Evolutionary conservation across 2,888 invertebrate species (phyloP), one percentile per base, ranked within the genome.

Genomic region (Girardia tigrina): DNA sequence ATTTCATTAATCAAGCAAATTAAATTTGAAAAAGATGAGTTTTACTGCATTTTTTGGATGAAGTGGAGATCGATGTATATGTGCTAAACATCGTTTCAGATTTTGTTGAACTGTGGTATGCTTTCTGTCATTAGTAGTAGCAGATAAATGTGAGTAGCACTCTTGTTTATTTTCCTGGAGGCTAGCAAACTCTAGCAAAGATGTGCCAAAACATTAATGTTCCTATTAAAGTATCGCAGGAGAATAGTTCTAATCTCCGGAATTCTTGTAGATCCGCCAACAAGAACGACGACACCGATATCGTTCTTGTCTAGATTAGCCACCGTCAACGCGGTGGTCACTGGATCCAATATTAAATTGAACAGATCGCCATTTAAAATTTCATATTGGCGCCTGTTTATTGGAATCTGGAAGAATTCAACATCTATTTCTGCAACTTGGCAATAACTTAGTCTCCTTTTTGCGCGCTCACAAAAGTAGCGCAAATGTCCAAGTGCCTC

Each of bases 231-330:
- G 28, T 28, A 78, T 26, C 78, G 73, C 42, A 77, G 80, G 28
- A 82, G 78, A 71, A 82, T 75, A 77, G 81, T 82, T 78, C 82
- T 82, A 26, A 82, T 80, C 77, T 81, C 81, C 16, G 82, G 82
- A 42, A 82, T 82, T 27, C 82, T 77, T 4, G 82, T 82, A 2
- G 81, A 82, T 6, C 82, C 91, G 16, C 91, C 91, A 36, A 91
- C 91, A 29, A 91, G 86, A 0, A 91, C 90, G 0, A 91, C 88
- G 80, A 91, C 90, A 81, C 90, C 88, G 78, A 91, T 89, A 78
- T 88, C 86, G 36, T 86, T 85, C 81, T 91, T 90, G 84, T 90
- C 90, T 85, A 91, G 85, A 81, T 90, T 90, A 0, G 90, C 90
- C 81, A 91, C 91, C 77, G 86, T 87, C 27, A 91, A 84, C 0